phyloP scores from a whole-genome alignment of 2,113 vertebrate genomes.

The Vulpes lagopus region DNA sequence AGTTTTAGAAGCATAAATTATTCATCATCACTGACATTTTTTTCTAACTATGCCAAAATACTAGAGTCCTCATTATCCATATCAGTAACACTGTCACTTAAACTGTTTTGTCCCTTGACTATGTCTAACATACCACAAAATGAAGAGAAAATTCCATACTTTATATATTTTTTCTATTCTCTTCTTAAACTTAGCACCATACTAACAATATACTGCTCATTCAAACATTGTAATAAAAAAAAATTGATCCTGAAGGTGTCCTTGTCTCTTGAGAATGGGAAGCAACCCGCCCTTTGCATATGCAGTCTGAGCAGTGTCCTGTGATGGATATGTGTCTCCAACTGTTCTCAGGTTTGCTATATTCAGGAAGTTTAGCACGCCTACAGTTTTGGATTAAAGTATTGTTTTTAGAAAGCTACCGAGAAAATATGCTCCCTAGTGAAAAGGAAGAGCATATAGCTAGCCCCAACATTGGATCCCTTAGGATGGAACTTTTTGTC shows the following conservation, averaged over 20 bases:
- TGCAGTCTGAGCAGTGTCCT: neutral
- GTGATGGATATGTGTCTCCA: neutral
- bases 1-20: neutral
- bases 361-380: neutral
- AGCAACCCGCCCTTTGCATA: neutral
- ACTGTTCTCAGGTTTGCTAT: neutral
- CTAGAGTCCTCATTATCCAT: neutral
- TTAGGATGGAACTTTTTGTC: neutral
- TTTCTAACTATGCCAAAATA: neutral
- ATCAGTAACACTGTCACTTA: neutral
- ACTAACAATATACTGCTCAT: too few relatives aligned
- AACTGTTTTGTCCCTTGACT: neutral
- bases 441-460: neutral
- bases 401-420: neutral
- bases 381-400: neutral
- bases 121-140: neutral
- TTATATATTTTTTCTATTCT: neutral
- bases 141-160: neutral
- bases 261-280: neutral
- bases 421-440: neutral
- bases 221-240: neutral
- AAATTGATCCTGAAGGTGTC: neutral
- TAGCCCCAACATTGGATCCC: neutral
- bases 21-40: neutral
- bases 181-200: neutral